phyloP scores from a whole-genome alignment of 2,797 vertebrate genomes.

The Alca torda region DNA sequence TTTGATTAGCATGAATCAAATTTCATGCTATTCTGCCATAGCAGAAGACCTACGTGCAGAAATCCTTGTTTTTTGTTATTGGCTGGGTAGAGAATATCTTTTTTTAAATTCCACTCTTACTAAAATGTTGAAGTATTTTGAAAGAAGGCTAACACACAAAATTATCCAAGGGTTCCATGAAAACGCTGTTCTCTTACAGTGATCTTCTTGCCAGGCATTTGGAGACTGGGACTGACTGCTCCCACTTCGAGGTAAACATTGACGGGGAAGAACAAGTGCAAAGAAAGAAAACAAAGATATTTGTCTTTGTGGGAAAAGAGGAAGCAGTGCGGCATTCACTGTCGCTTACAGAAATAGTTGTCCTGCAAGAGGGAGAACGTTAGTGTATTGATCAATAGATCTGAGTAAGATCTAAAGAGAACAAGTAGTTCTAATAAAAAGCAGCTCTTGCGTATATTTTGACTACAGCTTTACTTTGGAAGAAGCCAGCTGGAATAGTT shows the following conservation, averaged over 20 bases:
- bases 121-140: background rate
- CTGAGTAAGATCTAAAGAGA: background rate
- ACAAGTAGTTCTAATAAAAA: background rate
- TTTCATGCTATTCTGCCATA: background rate
- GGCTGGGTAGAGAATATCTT: background rate
- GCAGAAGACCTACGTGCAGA: background rate
- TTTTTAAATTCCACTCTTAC: background rate
- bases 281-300: background rate
- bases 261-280: background rate
- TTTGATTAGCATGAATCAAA: background rate
- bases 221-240: background rate
- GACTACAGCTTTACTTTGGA: background rate
- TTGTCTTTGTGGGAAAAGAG: conserved; percentile 6
- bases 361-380: background rate
- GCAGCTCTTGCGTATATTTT: background rate
- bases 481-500: background rate
- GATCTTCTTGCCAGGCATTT: background rate
- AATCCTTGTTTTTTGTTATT: background rate
- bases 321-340: background rate
- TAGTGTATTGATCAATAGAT: background rate
- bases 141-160: background rate
- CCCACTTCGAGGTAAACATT: background rate
- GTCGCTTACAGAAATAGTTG: background rate
- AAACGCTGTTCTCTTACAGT: background rate
- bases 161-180: background rate